A percentile compares a stretch with the other conserved stretches of the same genome.
Conservation (phyloP, 1,140 invertebrate genomes). For the Myzus persicae region DNA sequence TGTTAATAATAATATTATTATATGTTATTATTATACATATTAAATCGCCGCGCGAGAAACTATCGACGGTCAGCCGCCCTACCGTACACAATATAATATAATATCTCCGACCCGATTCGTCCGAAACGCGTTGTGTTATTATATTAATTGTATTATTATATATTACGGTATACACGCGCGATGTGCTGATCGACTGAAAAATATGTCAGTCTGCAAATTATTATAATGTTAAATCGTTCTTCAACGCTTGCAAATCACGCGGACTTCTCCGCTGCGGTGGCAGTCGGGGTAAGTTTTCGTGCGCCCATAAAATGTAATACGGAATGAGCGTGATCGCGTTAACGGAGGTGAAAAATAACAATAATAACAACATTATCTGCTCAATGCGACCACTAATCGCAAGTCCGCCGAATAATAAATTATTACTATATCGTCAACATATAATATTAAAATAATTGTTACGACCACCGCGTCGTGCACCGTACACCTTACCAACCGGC, state of each 20-base stretch:
- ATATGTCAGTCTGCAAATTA: not conserved
- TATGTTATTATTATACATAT: not conserved
- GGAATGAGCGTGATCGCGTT: not conserved
- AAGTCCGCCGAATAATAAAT: not conserved
- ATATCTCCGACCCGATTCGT: not conserved
- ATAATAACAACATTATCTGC: not conserved
- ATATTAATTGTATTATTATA: not conserved
- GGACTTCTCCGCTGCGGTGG: not conserved
- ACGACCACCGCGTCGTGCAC: not conserved
- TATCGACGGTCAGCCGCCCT: not conserved
- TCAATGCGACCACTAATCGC: not conserved
- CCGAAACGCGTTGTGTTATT: not conserved
- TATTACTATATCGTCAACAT: not conserved
- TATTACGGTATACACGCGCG: not conserved
- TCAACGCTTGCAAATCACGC: not conserved
- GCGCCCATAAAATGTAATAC: not conserved
- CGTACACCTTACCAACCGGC: too few relatives aligned
- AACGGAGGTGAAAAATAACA: not conserved
- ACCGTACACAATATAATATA: too few relatives aligned
- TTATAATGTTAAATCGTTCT: not conserved
- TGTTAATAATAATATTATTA: not conserved
- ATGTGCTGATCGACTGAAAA: not conserved
- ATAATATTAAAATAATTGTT: not conserved
- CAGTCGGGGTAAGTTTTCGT: not conserved
- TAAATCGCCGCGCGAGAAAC: not conserved